phyloP scores from a whole-genome alignment of 1,140 invertebrate genomes.

The Bilobella aurantiaca region DNA sequence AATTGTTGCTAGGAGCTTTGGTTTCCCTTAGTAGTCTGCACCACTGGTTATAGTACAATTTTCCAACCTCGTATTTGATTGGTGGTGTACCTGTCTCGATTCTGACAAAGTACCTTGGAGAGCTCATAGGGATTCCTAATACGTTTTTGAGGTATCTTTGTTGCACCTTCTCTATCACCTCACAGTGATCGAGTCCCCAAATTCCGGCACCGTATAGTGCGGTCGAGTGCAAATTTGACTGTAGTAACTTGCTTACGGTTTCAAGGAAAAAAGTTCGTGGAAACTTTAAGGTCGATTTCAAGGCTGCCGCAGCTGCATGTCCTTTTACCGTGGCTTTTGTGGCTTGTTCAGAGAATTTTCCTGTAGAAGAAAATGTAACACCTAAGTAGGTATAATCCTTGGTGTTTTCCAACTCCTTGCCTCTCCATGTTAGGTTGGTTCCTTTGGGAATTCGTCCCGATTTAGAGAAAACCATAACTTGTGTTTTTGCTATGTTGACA shows the following conservation, averaged over 20 bases:
- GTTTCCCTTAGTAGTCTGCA: not conserved
- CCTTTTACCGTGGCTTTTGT: not conserved
- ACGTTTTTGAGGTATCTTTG: not conserved
- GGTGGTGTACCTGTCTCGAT: not conserved
- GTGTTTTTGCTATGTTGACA: not conserved
- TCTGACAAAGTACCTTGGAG: not conserved
- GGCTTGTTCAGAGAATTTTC: not conserved
- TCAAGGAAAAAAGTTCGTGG: not conserved
- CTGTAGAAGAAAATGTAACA: not conserved
- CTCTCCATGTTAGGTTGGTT: not conserved
- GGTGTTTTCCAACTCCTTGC: not conserved
- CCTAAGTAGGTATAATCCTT: not conserved
- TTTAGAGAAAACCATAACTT: not conserved
- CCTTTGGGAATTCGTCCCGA: not conserved
- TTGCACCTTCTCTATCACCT: not conserved
- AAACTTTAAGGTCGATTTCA: not conserved
- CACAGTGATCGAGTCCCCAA: not conserved
- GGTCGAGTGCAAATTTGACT: not conserved
- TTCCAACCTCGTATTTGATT: not conserved
- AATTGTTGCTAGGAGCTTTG: not conserved
- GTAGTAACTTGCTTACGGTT: not conserved
- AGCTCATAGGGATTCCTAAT: not conserved
- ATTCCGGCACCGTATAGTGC: not conserved
- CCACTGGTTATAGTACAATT: not conserved
- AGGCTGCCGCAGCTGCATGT: not conserved